These are phyloP conservation scores for Drosophila stalkeri DNA, from an alignment of 2,888 invertebrate species.

Conservation along the genomic window DNA sequence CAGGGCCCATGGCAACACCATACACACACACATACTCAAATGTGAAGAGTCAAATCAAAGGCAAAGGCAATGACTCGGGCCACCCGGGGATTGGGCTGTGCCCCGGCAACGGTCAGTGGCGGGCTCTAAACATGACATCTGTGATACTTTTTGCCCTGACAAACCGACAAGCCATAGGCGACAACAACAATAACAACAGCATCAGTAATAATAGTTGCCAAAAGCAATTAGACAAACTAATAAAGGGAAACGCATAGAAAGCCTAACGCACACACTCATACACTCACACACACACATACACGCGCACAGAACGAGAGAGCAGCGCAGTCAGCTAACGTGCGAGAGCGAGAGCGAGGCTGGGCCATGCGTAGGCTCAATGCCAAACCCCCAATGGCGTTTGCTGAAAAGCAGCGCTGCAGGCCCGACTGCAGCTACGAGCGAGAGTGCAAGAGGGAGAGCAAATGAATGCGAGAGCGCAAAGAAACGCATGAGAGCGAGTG, in stretches of 20 bases:
- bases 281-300: slow-evolving; percentile 33
- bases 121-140: slow-evolving; percentile 66
- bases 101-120: slow-evolving; percentile 50
- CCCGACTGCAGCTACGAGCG: slow-evolving; percentile 50
- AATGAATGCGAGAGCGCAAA: slow-evolving; percentile 36
- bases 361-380: slow-evolving; percentile 62
- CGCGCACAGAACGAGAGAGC: slow-evolving; percentile 7
- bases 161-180: slow-evolving; percentile 52
- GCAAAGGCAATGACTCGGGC: slow-evolving; percentile 43
- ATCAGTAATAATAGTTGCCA: slow-evolving; percentile 73
- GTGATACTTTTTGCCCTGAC: slow-evolving; percentile 72
- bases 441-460: slow-evolving; percentile 28
- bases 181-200: slow-evolving; percentile 39
- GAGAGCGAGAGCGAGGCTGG: slow-evolving; percentile 19
- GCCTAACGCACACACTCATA: slow-evolving; percentile 42
- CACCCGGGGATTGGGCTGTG: slow-evolving; percentile 35
- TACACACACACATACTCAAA: slow-evolving; percentile 55
- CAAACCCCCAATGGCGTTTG: slow-evolving; percentile 78
- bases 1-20: slow-evolving; percentile 45
- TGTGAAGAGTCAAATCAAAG: slow-evolving; percentile 75
- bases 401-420: slow-evolving; percentile 65
- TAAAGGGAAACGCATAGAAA: slow-evolving; percentile 69
- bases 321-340: slow-evolving; percentile 6
- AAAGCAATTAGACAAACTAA: slow-evolving; percentile 81
- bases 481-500: slow-evolving; percentile 47